These are phyloP conservation scores for Protobothrops flavoviridis DNA, from an alignment of 2,113 vertebrate species.

Conservation along the genomic window DNA sequence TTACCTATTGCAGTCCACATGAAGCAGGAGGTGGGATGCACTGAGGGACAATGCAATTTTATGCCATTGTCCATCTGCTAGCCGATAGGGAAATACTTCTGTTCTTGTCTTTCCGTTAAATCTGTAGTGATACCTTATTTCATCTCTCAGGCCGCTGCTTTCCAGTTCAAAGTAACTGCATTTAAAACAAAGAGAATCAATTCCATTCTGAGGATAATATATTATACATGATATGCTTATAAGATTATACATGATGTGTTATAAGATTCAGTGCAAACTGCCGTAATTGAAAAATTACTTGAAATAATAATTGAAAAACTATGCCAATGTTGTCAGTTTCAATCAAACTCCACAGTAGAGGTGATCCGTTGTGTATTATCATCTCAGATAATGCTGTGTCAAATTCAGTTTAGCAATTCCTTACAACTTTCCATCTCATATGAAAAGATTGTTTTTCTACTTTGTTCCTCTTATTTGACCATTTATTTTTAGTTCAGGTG, in stretches of 20 bases:
- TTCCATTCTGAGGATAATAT: neutral
- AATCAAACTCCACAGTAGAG: neutral
- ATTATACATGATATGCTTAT: neutral
- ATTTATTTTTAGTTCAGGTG: neutral
- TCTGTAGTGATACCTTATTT: constrained; percentile 90
- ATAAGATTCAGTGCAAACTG: neutral
- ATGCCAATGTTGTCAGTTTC: neutral
- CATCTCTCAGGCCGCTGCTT: constrained; percentile 90
- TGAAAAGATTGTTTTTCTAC: neutral
- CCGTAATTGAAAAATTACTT: constrained; percentile 17
- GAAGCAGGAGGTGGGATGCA: constrained; percentile 86
- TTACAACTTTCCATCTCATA: neutral
- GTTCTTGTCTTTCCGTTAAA: constrained; percentile 83
- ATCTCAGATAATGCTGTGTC: neutral
- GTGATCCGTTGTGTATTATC: neutral
- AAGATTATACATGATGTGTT: neutral
- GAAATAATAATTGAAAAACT: neutral
- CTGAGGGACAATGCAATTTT: constrained; percentile 86
- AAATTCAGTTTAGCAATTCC: neutral
- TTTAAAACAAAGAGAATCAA: constrained; percentile 42
- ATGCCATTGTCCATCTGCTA: constrained; percentile 93
- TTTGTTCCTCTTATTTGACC: neutral
- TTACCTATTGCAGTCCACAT: constrained; percentile 94
- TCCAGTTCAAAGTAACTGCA: constrained; percentile 94
- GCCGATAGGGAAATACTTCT: constrained; percentile 89